Conservation (phyloP, 2,797 vertebrate species). For the Taenioides sp. region DNA sequence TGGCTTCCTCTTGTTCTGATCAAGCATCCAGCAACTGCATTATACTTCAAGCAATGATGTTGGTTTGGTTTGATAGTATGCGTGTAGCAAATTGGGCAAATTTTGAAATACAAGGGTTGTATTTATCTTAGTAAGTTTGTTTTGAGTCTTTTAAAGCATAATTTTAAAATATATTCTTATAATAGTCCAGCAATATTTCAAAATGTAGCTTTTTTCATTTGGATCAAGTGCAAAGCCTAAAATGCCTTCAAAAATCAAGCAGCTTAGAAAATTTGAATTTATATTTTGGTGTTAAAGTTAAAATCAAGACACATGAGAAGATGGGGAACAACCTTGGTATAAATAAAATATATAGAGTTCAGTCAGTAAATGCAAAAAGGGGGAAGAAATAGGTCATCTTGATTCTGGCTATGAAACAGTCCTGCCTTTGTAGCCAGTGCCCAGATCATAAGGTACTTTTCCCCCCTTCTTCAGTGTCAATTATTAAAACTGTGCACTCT, state of each 20-base stretch:
- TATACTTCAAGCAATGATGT: constrained; percentile 23
- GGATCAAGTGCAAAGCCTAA: neutral
- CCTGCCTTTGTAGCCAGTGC: neutral
- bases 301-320: neutral
- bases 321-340: neutral
- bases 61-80: constrained; percentile 16
- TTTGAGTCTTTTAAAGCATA: neutral
- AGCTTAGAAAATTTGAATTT: neutral
- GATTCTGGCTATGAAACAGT: neutral
- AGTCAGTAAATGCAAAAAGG: neutral
- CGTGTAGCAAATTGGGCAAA: neutral
- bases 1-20: constrained; percentile 54
- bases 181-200: neutral
- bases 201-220: neutral
- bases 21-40: constrained; percentile 35
- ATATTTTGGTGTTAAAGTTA: neutral
- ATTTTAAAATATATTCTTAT: neutral
- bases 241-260: neutral
- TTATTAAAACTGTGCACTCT: constrained; percentile 4
- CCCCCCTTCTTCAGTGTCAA: neutral
- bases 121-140: neutral
- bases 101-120: neutral
- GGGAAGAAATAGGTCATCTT: neutral
- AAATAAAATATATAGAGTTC: no score
- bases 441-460: neutral